phyloP scores from a whole-genome alignment of 2,888 invertebrate genomes.

The Therioaphis trifolii region DNA sequence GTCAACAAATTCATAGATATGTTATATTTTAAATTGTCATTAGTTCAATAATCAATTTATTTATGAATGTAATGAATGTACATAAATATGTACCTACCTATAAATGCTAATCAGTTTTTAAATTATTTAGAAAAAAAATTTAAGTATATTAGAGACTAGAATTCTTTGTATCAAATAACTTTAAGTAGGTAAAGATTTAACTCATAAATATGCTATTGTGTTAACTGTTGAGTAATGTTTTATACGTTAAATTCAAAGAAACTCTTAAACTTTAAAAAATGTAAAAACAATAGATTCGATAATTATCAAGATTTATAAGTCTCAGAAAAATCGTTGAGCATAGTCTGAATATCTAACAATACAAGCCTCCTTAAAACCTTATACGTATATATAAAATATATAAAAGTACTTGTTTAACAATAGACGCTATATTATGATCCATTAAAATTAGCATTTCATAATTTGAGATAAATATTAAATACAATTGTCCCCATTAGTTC shows the following conservation, averaged over 20 bases:
- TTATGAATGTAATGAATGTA: no score
- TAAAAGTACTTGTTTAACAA: background rate
- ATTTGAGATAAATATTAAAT: background rate
- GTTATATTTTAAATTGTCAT: no score
- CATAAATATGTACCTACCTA: no score
- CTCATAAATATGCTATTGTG: slow-evolving; percentile 5
- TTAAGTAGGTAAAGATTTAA: background rate
- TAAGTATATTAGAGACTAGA: background rate
- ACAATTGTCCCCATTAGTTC: background rate
- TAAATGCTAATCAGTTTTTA: no score
- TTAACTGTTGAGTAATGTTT: background rate
- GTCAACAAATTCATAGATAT: no score
- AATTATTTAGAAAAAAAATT: background rate
- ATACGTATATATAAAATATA: background rate
- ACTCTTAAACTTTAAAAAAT: slow-evolving; percentile 2
- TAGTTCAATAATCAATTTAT: no score
- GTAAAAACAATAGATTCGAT: slow-evolving; percentile 23
- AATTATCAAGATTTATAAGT: background rate
- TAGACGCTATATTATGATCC: background rate
- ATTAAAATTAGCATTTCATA: background rate
- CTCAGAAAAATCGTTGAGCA: background rate
- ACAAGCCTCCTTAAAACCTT: background rate
- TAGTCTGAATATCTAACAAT: background rate
- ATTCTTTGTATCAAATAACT: background rate
- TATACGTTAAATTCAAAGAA: background rate